These are phyloP conservation scores for Poecile atricapillus DNA, from an alignment of 2,113 vertebrate genomes.

Conservation along the genomic window DNA sequence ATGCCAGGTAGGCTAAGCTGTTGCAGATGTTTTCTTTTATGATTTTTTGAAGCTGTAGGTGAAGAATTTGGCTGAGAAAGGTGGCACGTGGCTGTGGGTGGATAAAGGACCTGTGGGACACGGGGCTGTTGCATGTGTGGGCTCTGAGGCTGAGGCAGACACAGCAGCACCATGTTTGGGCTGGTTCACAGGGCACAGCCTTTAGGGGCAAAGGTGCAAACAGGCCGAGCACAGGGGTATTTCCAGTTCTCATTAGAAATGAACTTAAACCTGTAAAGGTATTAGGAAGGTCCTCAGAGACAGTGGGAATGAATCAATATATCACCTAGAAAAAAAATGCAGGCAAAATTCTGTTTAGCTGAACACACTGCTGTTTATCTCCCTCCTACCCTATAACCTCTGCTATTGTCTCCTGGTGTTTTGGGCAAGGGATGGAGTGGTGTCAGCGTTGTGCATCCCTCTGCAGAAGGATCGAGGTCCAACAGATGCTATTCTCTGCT, in stretches of 20 bases:
- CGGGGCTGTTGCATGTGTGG: background rate
- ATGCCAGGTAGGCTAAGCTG: slow-evolving; percentile 27
- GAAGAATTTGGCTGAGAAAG: background rate
- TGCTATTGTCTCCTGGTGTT: background rate
- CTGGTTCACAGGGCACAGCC: background rate
- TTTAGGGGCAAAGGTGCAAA: background rate
- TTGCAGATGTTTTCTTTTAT: slow-evolving; percentile 6
- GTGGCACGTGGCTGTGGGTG: background rate
- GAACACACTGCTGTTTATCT: background rate
- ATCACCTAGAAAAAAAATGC: background rate
- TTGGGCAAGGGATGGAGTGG: too few relatives aligned
- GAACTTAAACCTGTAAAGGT: background rate
- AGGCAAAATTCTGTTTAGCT: background rate
- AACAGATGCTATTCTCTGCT: background rate
- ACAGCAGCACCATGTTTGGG: rapidly evolving
- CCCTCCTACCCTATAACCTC: background rate
- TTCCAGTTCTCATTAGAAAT: background rate
- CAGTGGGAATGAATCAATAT: background rate
- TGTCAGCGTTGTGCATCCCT: background rate
- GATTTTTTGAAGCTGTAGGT: background rate
- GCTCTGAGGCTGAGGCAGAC: background rate
- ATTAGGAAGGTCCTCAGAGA: background rate
- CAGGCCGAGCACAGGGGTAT: background rate
- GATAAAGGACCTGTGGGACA: background rate
- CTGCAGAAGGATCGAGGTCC: rapidly evolving